Evolutionary conservation across 2,113 vertebrate genomes (phyloP).

Genomic region (Gymnogyps californianus): DNA sequence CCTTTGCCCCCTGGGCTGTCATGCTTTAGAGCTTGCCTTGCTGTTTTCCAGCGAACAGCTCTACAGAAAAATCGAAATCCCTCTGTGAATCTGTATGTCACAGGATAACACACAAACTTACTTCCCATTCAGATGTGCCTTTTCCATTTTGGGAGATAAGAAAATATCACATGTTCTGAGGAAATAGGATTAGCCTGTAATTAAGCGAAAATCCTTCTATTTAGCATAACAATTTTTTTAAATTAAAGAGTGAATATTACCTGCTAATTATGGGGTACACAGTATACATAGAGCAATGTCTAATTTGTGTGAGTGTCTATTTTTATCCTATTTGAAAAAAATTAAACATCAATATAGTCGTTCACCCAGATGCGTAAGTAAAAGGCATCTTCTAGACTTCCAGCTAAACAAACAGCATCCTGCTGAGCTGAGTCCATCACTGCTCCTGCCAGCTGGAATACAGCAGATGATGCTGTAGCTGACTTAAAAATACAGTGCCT

Average conservation of each 20-base stretch:
- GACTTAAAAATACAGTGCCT: not conserved
- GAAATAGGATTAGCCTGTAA: conserved; percentile 39
- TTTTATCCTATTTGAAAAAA: not conserved
- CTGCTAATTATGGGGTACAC: not conserved
- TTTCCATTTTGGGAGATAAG: conserved; percentile 18
- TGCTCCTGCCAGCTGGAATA: not conserved
- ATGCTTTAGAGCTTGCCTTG: not conserved
- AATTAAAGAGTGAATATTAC: not conserved
- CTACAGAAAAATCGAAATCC: fast-evolving
- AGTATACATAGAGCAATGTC: not conserved
- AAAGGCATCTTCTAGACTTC: not conserved
- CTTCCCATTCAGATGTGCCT: not conserved
- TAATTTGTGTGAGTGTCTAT: not conserved
- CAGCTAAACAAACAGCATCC: conserved; percentile 4
- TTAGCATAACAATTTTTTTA: not conserved
- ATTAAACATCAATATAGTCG: not conserved
- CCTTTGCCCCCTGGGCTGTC: not conserved
- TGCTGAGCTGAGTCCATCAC: not conserved
- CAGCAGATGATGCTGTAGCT: not conserved
- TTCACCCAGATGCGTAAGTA: not conserved
- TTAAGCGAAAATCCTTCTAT: conserved; percentile 23
- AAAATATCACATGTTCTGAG: not conserved
- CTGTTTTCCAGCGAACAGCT: not conserved
- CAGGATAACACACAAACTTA: not conserved
- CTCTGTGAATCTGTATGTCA: not conserved